These are phyloP conservation scores for Vandiemenella viatica DNA, from an alignment of 2,888 invertebrate species.

Conservation along the genomic window DNA sequence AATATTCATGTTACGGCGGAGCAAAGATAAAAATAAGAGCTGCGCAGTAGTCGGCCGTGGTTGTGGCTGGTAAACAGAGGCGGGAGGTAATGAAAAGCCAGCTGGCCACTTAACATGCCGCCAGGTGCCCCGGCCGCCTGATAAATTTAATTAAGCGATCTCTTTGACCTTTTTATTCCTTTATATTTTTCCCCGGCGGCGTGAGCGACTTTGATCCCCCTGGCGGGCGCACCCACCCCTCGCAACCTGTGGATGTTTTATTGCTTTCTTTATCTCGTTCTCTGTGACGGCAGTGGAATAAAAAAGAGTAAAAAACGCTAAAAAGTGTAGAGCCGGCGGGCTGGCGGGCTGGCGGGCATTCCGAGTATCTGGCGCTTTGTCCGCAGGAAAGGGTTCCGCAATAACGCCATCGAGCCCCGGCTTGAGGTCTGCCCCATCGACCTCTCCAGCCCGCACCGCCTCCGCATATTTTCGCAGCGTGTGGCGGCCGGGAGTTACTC, in stretches of 20 bases:
- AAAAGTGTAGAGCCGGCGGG: too few relatives aligned
- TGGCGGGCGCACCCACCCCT: too few relatives aligned
- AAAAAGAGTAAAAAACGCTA: too few relatives aligned
- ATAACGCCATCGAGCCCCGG: too few relatives aligned
- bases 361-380: too few relatives aligned
- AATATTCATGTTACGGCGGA: slow-evolving; percentile 39
- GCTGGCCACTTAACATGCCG: neutral
- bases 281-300: too few relatives aligned
- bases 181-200: neutral
- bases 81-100: neutral
- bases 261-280: neutral
- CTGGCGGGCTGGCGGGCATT: too few relatives aligned
- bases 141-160: slow-evolving; percentile 31
- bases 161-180: slow-evolving; percentile 26
- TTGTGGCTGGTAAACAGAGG: neutral
- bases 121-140: neutral
- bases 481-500: too few relatives aligned
- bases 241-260: neutral
- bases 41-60: neutral
- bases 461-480: too few relatives aligned
- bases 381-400: too few relatives aligned
- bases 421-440: too few relatives aligned
- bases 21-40: slow-evolving; percentile 35
- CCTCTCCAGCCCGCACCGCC: too few relatives aligned
- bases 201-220: neutral